These are phyloP conservation scores for Rhizomys pruinosus DNA, from an alignment of 2,113 vertebrate species.

Conservation along the genomic window DNA sequence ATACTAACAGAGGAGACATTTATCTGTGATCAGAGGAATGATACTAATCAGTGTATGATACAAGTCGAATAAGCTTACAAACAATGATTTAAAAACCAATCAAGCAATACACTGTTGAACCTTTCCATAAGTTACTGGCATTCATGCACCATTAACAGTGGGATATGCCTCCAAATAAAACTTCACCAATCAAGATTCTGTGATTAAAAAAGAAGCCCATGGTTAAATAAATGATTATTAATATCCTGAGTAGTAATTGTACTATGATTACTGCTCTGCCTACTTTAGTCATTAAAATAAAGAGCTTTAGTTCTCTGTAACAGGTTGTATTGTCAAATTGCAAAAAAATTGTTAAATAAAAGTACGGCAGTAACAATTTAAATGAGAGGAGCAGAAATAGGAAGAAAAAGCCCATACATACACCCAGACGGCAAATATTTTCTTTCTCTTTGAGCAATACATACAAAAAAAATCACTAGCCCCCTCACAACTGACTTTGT, in stretches of 20 bases:
- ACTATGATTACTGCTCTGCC: constrained; percentile 40
- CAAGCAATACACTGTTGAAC: background rate
- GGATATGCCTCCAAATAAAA: constrained; percentile 58
- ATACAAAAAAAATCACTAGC: too few relatives aligned
- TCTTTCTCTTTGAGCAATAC: too few relatives aligned
- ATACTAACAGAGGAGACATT: background rate
- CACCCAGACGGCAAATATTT: too few relatives aligned
- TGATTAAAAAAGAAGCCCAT: constrained; percentile 33
- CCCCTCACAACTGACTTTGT: constrained; percentile 6
- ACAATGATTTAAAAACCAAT: constrained; percentile 50
- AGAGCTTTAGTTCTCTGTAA: constrained; percentile 46
- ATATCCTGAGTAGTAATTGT: constrained; percentile 57
- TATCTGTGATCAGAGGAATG: background rate
- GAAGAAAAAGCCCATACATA: background rate
- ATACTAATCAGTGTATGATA: background rate
- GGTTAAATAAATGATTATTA: constrained; percentile 47
- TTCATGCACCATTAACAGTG: background rate
- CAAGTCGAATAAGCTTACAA: constrained; percentile 45
- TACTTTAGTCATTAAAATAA: constrained; percentile 56
- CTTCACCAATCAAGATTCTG: constrained; percentile 52
- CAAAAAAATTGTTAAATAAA: constrained; percentile 53
- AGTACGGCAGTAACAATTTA: constrained; percentile 10
- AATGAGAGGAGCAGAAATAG: background rate
- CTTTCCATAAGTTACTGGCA: constrained; percentile 34
- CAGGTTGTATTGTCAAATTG: constrained; percentile 36